Evolutionary conservation across 2,888 invertebrate genomes (phyloP).

Genomic region (Aleiodes alternator): DNA sequence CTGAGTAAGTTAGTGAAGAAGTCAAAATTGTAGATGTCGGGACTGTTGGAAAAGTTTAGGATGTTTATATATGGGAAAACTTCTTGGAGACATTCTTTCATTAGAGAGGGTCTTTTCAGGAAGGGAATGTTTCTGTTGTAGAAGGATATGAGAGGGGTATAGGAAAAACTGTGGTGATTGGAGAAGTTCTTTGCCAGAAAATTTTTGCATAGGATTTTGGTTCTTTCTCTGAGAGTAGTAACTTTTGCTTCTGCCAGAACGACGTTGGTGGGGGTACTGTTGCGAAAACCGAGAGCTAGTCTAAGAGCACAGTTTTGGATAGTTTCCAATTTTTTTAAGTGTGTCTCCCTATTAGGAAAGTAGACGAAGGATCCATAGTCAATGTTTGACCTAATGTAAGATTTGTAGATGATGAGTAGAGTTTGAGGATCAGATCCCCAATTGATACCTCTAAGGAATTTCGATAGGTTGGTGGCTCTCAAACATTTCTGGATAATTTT

Average conservation of each 20-base stretch:
- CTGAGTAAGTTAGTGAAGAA: no score
- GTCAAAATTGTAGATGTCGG: no score
- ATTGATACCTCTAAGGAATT: background rate
- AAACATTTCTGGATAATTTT: no score
- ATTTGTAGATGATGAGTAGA: background rate
- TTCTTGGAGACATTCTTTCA: no score
- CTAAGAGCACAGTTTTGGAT: conserved; percentile 45
- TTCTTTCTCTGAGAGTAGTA: conserved; percentile 34
- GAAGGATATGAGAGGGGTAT: no score
- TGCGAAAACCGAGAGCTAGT: conserved; percentile 48
- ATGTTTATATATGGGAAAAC: no score
- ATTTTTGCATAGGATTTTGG: background rate
- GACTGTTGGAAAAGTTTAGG: no score
- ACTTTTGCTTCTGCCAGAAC: conserved; percentile 47
- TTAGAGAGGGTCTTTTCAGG: no score
- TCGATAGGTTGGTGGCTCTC: background rate
- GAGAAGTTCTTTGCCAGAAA: background rate
- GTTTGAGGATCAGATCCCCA: background rate
- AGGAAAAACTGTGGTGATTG: background rate
- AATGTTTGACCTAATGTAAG: conserved; percentile 1
- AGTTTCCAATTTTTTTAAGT: background rate
- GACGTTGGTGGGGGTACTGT: conserved; percentile 49
- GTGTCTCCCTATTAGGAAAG: background rate
- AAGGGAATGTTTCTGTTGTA: no score
- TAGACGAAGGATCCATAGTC: conserved; percentile 3